A percentile compares a stretch with the other conserved stretches of the same genome.
phyloP scores from a whole-genome alignment of 1,140 invertebrate species.

The Papilio machaon region DNA sequence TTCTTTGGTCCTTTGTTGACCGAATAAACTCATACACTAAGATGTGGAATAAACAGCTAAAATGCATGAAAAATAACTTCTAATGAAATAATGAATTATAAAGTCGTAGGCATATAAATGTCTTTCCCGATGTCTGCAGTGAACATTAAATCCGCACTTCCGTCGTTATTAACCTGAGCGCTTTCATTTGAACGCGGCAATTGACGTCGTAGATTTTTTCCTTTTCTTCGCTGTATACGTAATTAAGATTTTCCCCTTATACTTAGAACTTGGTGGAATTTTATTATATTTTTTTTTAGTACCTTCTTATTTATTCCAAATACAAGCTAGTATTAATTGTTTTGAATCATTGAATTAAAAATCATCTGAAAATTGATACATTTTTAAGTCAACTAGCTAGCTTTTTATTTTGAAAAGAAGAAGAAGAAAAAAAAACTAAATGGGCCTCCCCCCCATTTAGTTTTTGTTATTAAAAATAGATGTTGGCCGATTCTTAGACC shows the following conservation, averaged over 20 bases:
- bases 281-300: not conserved
- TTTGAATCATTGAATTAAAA: not conserved
- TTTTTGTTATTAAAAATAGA: too few species aligned
- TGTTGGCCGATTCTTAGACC: too few species aligned
- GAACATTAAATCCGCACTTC: conserved; percentile 33
- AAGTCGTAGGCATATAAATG: not conserved
- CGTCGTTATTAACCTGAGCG: conserved; percentile 22
- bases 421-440: too few species aligned
- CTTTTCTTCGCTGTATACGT: not conserved
- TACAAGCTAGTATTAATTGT: not conserved
- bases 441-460: too few species aligned
- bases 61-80: too few species aligned
- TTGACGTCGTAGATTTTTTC: not conserved
- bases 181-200: conserved; percentile 27
- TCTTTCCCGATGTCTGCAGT: not conserved
- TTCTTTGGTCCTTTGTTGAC: too few species aligned
- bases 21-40: too few species aligned
- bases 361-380: not conserved
- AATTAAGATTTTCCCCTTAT: conserved; percentile 25
- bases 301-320: not conserved
- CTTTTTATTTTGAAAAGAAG: too few species aligned
- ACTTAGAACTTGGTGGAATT: not conserved
- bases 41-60: too few species aligned
- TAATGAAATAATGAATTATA: not conserved
- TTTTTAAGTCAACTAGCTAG: too few species aligned